Evolutionary conservation across 2,888 invertebrate genomes (phyloP), one percentile per base, ranked within the genome.

Genomic region (Automeris io): DNA sequence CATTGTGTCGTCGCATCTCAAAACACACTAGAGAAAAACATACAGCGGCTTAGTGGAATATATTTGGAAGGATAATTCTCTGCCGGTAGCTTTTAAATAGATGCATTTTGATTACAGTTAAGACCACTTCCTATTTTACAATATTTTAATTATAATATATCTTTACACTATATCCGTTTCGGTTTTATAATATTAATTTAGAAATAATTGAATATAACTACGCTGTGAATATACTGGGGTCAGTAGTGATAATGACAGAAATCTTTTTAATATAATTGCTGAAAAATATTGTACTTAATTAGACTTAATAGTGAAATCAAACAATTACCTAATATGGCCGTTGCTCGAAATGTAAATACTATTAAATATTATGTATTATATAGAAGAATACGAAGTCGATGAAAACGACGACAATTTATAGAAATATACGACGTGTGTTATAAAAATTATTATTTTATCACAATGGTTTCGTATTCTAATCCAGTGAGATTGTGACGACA

Each of bases 401-500:
- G 16, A 16, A 29, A 29, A n/a, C 8, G 16, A 16, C 8, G n/a
- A 29, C 16, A 29, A 16, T 2, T 16, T 4, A 34, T n/a, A 22
- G 16, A 19, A 5, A 13, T 7, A 13, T 18, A 31, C 16, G n/a
- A 16, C 9, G 29, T 31, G 29, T 31, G n/a, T 31, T 13, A 22
- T 8, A 13, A 23, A 22, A 31, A 16, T 22, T 18, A 35, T 31
- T 39, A 22, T 39, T 39, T 42, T 33, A 40, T 37, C 34, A 36
- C 9, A 32, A 37, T 37, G 37, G 19, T 31, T 8, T 13, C 22
- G 12, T 24, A 21, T 29, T 8, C 24, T 5, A 9, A 26, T 12
- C 21, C 18, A 32, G 22, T 26, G 25, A 24, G 25, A 7, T n/a
- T 35, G 12, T 67, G 62, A 67, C 59, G 70, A 45, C 45, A 90